Evolutionary conservation across 1,140 invertebrate species (phyloP).

Genomic region (Saccostrea glomerata): DNA sequence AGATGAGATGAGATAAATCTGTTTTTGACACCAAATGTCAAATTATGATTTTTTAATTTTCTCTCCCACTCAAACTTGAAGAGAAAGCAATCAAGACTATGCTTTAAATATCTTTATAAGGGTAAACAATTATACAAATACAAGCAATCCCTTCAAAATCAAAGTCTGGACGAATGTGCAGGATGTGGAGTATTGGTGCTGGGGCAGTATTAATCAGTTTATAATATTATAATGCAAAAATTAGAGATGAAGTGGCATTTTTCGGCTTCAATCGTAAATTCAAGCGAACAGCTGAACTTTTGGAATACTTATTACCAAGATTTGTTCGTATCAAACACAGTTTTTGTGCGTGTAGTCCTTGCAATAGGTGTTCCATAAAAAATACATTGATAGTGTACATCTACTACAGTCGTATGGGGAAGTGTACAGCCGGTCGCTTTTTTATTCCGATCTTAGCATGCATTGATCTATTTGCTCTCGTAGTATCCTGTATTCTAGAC

Average conservation of each 20-base stretch:
- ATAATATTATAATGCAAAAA: neutral
- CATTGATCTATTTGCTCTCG: conserved; percentile 38
- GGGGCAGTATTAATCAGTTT: too few species aligned
- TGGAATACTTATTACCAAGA: neutral
- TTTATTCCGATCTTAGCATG: conserved; percentile 48
- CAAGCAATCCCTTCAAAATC: too few species aligned
- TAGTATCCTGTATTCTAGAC: conserved; percentile 33
- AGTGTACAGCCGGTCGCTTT: conserved; percentile 24
- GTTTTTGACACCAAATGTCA: too few species aligned
- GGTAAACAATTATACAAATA: too few species aligned
- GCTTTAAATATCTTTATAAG: too few species aligned
- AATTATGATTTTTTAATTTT: too few species aligned
- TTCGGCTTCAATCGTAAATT: neutral
- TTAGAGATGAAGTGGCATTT: neutral
- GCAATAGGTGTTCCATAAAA: conserved; percentile 35
- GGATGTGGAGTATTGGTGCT: too few species aligned
- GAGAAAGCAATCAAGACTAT: too few species aligned
- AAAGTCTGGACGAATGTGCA: too few species aligned
- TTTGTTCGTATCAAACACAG: neutral
- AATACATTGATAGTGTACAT: conserved; percentile 42
- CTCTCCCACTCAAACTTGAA: too few species aligned
- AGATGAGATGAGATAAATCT: too few species aligned
- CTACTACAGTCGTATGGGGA: conserved; percentile 46
- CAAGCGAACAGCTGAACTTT: neutral
- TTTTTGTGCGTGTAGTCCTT: conserved; percentile 38